Base-by-base conservation (phyloP, 1,140 invertebrate genomes). In the Aphidius ervi region DNA sequence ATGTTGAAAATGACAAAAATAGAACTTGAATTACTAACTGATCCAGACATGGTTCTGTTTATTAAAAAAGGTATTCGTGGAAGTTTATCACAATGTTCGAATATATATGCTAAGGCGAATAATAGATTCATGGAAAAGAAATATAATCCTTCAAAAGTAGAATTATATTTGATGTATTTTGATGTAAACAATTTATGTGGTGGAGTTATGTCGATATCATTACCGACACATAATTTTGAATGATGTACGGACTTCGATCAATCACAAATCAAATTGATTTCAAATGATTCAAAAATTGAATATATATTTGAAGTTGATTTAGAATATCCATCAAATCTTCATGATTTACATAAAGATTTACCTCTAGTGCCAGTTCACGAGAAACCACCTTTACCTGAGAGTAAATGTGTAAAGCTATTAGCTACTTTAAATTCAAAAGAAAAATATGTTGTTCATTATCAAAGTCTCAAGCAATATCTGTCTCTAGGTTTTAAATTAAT, bases 131-230 rank as follows among this genome's bases (percentile, higher is more conserved):
- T 82, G 63, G 42, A 9, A 1, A 9, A 48, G 23, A 76, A 64
- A 53, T 43, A 7, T 9, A 9, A 43, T 43, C 42, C 42, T 9
- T 6, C 6, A 7, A 1, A 43, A 9, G 42, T 56, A 20, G 59
- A 53, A 47, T 72, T 68, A 10, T 81, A 70, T 69, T 46, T 83
- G 16, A 65, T 73, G 23, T 83, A 84, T 68, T 71, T 77, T 40
- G 82, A 84, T 76, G 72, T 72, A 10, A 84, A 84, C 67, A 85
- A 84, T 72, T 67, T 83, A 48, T 85, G 85, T 75, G 82, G 82
- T 7, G 74, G 65, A 58, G 74, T 75, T 9, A 82, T 84, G 80
- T 74, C 67, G n/a, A 66, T 77, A 63, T 67, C 61, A 60, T 67
- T 83, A 47, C 80, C 81, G 16, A 66, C 64, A 20, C 61, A 58